Conservation (phyloP, 2,797 vertebrate genomes). For the Spinus pinus region DNA sequence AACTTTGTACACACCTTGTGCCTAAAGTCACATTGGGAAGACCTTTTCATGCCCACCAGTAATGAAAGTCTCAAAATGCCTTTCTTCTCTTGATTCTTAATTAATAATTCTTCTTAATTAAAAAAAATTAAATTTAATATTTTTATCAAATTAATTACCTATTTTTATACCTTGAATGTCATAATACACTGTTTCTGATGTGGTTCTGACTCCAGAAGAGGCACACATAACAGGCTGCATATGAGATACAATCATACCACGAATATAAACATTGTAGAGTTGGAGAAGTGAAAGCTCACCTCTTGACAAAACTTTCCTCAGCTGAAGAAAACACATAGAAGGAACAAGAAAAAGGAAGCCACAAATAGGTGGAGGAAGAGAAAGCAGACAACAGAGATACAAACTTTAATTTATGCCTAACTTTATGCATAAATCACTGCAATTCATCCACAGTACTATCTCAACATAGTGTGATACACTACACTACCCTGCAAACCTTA, state of each 20-base stretch:
- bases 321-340: not conserved
- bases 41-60: not conserved
- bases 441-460: not conserved
- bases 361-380: not conserved
- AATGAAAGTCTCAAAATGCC: not conserved
- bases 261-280: accelerated
- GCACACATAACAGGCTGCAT: not conserved
- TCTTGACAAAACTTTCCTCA: not conserved
- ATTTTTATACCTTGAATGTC: not conserved
- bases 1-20: not conserved
- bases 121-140: not conserved
- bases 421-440: not conserved
- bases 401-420: not conserved
- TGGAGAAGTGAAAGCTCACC: not conserved
- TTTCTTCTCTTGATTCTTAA: not conserved
- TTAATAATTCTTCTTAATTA: not conserved
- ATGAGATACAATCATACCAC: not conserved
- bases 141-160: not conserved
- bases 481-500: not conserved
- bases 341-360: not conserved
- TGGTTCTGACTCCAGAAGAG: not conserved
- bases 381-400: not conserved
- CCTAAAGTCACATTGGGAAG: not conserved
- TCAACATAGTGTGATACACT: not conserved
- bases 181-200: not conserved